Conservation (phyloP, 2,113 vertebrate species). For the Scytalopus superciliaris region DNA sequence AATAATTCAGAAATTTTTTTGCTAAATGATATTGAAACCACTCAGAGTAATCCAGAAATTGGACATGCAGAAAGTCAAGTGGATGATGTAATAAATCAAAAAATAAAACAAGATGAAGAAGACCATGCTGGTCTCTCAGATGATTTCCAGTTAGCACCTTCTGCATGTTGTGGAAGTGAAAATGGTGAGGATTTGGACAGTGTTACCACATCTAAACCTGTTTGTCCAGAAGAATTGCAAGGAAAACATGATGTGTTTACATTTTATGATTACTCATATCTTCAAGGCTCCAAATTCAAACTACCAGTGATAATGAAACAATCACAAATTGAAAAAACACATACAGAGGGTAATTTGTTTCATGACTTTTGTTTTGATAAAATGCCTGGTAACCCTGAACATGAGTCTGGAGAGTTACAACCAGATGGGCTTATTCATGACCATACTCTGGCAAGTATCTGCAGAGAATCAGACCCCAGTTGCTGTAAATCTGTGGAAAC, state of each 20-base stretch:
- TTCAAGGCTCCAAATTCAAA: slow-evolving; percentile 79
- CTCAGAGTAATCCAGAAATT: slow-evolving; percentile 65
- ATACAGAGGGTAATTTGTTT: slow-evolving; percentile 69
- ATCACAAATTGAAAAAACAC: slow-evolving; percentile 65
- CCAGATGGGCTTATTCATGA: slow-evolving; percentile 51
- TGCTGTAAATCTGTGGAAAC: slow-evolving; percentile 52
- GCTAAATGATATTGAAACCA: slow-evolving; percentile 68
- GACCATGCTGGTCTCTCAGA: slow-evolving; percentile 46
- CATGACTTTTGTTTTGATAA: slow-evolving; percentile 80
- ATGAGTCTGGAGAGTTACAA: slow-evolving; percentile 73
- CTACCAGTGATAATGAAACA: slow-evolving; percentile 74
- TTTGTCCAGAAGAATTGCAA: slow-evolving; percentile 69
- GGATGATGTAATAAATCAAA: slow-evolving; percentile 65
- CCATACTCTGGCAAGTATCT: slow-evolving; percentile 34
- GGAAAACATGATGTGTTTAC: slow-evolving; percentile 76
- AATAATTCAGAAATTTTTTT: slow-evolving; percentile 81
- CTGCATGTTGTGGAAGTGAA: slow-evolving; percentile 60
- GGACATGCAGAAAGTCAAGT: slow-evolving; percentile 57
- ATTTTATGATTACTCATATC: slow-evolving; percentile 83
- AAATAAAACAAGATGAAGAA: slow-evolving; percentile 64
- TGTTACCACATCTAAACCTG: slow-evolving; percentile 41
- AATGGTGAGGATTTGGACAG: slow-evolving; percentile 68
- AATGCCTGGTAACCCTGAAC: slow-evolving; percentile 77
- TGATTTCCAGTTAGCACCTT: slow-evolving; percentile 61
- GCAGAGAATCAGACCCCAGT: slow-evolving; percentile 56